Base-by-base conservation (phyloP, 2,888 invertebrate species). In the Oxystoma pomonae region DNA sequence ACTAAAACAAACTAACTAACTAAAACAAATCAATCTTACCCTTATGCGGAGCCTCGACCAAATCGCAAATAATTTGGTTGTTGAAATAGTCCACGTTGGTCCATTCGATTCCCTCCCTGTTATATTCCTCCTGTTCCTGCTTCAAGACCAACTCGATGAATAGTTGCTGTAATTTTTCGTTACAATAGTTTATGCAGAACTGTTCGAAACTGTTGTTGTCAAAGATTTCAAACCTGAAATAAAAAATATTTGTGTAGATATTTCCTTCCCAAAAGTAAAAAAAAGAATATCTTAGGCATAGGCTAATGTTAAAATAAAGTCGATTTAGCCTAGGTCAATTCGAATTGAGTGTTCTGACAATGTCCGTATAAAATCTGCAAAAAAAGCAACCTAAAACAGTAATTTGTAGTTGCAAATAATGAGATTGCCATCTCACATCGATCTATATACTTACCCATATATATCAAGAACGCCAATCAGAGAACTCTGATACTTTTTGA, bases 141-240 rank as follows among this genome's bases (percentile, higher is more conserved):
- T 97, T 96, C 67, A 99, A 81, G 22, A 98, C 98, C 81, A 99
- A 82, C 81, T 98, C 98, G 75, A 98, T 98, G 78, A 98, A 98
- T 49, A 98, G 83, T 80, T 98, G 98, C 78, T 98, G 98, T 69
- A 98, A 83, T 78, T 98, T 98, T 83, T 98, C 98, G 78, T 98
- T 98, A 78, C 98, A 98, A 81, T 98, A 98, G 82, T 98, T 98
- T 76, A 98, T 98, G 81, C 98, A 98, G 81, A 98, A 96, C 82
- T 98, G 98, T 80, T 98, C 98, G 81, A 98, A 97, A 82, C 95
- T 96, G 81, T 98, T 98, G 21, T 87, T 87, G 72, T 97, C 96
- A 80, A 99, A 97, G 70, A 98, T 96, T 83, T 99, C 98, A 81
- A 98, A 99, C 18, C 35, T 35, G 12, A 35, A 35, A 35, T n/a